A percentile compares a stretch with the other conserved stretches of the same genome.
These are phyloP conservation scores for Charina bottae DNA, from an alignment of 2,113 vertebrate genomes.

Conservation along the genomic window DNA sequence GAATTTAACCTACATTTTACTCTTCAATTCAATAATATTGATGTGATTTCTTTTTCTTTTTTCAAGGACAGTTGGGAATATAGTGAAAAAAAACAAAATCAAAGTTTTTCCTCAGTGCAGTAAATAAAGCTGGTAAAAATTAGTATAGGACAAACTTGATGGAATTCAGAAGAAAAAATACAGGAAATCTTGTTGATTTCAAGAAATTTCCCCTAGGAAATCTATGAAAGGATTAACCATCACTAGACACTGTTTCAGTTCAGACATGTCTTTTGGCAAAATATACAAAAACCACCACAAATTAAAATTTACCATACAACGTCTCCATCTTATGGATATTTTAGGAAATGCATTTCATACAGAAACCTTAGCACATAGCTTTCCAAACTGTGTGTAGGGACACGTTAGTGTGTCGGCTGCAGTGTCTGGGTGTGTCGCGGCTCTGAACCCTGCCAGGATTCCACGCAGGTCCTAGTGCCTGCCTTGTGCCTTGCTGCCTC, in stretches of 20 bases:
- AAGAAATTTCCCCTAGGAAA: background rate
- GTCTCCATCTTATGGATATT: slow-evolving; percentile 61
- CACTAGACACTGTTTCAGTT: background rate
- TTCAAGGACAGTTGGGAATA: background rate
- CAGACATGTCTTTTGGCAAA: slow-evolving; percentile 10
- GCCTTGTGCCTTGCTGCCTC: no score
- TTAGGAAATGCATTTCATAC: slow-evolving; percentile 26
- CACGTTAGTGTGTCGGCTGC: no score
- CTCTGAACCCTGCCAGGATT: no score
- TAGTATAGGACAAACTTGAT: background rate
- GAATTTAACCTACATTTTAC: background rate
- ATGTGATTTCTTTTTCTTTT: background rate
- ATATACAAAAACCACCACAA: background rate
- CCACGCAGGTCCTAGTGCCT: no score
- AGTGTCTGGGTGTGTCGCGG: no score
- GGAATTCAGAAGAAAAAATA: background rate
- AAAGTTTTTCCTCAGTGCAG: background rate
- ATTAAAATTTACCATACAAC: slow-evolving; percentile 45
- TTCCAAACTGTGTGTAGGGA: no score
- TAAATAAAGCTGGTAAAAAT: background rate
- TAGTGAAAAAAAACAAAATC: background rate
- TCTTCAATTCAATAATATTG: background rate
- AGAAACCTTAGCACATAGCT: background rate
- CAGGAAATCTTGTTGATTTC: background rate
- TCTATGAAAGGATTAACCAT: background rate